A percentile compares a stretch with the other conserved stretches of the same genome.
These are phyloP conservation scores for Steinernema carpocapsae DNA, from an alignment of 2,888 invertebrate species.

Conservation along the genomic window DNA sequence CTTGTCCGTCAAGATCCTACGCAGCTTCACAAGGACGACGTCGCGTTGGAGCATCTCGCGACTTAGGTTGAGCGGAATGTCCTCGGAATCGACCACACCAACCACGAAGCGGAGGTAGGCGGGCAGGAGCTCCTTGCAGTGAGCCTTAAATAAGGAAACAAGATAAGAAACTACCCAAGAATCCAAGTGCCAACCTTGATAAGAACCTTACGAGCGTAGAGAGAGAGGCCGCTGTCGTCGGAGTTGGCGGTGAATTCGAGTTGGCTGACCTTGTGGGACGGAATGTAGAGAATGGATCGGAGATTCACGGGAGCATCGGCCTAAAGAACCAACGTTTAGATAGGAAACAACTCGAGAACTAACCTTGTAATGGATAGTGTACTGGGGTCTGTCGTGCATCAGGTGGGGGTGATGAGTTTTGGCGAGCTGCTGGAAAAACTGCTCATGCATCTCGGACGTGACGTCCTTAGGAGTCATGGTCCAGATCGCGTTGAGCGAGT, in stretches of 20 bases:
- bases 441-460: conserved; percentile 83
- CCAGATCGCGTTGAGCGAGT: conserved; percentile 79
- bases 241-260: conserved; percentile 82
- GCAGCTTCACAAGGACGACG: conserved; percentile 82
- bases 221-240: conserved; percentile 84
- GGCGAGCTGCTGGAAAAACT: conserved; percentile 79
- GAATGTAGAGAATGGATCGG: conserved; percentile 87
- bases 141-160: conserved; percentile 21
- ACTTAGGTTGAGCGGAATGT: conserved; percentile 94
- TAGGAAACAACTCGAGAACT: not conserved
- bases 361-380: conserved; percentile 84
- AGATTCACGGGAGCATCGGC: conserved; percentile 90
- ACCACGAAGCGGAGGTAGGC: conserved; percentile 92
- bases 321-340: conserved; percentile 47
- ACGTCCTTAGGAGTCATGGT: conserved; percentile 87
- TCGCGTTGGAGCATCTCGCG: conserved; percentile 93
- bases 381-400: conserved; percentile 76
- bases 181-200: conserved; percentile 76
- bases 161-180: not conserved
- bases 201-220: conserved; percentile 82
- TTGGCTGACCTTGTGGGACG: conserved; percentile 86
- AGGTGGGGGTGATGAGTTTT: conserved; percentile 52
- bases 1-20: conserved; percentile 82
- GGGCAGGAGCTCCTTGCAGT: conserved; percentile 64
- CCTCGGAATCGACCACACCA: conserved; percentile 96